Evolutionary conservation across 2,888 invertebrate genomes (phyloP).

Genomic region (Tetanocera ferruginea): DNA sequence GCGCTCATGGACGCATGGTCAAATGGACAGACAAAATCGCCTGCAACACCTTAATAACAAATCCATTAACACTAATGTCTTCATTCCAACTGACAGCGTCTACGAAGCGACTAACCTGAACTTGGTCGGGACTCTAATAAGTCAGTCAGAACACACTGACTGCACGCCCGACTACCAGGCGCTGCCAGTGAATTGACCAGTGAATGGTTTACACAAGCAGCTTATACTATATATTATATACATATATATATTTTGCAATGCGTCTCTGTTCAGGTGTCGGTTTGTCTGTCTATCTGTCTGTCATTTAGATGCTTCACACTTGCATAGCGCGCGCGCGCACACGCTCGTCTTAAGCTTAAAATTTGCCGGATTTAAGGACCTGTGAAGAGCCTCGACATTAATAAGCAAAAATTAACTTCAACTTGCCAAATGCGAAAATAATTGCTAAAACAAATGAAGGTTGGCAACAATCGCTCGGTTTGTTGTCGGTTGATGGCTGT

Average conservation of each 20-base stretch:
- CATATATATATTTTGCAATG: background rate
- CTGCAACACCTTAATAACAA: conserved; percentile 68
- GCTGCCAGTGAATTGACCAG: background rate
- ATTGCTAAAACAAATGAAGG: conserved; percentile 38
- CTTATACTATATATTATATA: too few species aligned
- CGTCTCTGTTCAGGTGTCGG: conserved; percentile 9
- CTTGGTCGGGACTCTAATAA: background rate
- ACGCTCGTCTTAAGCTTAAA: conserved; percentile 6
- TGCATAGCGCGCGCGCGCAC: background rate
- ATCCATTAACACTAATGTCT: conserved; percentile 70
- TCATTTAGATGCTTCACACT: conserved; percentile 13
- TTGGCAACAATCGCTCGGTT: background rate
- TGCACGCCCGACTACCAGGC: background rate
- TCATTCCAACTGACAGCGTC: conserved; percentile 68
- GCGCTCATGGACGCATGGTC: background rate
- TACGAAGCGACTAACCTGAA: conserved; percentile 8
- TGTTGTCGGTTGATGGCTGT: background rate
- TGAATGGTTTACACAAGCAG: background rate
- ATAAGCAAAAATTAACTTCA: conserved; percentile 39
- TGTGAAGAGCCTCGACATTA: conserved; percentile 28
- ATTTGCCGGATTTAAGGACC: conserved; percentile 8
- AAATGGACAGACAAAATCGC: conserved; percentile 47
- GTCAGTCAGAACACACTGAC: background rate
- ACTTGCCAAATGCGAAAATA: conserved; percentile 39
- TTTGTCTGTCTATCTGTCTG: background rate